Evolutionary conservation across 2,113 vertebrate genomes (phyloP).

Genomic region (Fukomys damarensis): DNA sequence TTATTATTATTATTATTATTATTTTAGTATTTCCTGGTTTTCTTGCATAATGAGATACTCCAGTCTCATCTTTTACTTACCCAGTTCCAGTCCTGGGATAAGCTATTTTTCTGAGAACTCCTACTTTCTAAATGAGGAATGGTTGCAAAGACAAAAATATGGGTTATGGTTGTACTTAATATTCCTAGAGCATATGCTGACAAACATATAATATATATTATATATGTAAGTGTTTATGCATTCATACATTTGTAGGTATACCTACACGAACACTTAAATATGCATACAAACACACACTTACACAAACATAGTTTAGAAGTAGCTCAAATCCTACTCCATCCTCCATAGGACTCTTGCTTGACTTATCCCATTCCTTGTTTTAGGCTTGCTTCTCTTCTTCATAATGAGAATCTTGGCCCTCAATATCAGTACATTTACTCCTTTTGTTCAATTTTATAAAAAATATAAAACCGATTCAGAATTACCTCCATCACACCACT

Average conservation of each 20-base stretch:
- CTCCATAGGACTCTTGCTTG: not conserved
- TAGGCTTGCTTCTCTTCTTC: not conserved
- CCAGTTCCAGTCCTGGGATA: not conserved
- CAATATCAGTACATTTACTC: not conserved
- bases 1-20: not conserved
- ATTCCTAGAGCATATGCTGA: not conserved
- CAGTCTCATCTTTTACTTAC: not conserved
- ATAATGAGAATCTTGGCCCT: not conserved
- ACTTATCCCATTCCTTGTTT: not conserved
- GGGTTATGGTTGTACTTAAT: not conserved
- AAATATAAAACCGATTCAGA: not conserved
- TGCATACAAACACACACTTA: not conserved
- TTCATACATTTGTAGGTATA: no score
- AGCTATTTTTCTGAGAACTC: not conserved
- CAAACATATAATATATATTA: no score
- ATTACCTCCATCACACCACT: not conserved
- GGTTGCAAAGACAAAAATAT: not conserved
- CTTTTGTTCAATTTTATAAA: not conserved
- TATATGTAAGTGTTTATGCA: no score
- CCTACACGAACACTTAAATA: not conserved
- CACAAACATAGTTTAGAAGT: not conserved
- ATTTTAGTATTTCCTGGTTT: not conserved
- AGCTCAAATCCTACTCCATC: not conserved
- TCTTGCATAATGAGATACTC: not conserved
- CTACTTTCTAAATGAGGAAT: not conserved